Evolutionary conservation across 2,888 invertebrate genomes (phyloP), one percentile per base, ranked within the genome.

Genomic region (Lathronympha strigana): DNA sequence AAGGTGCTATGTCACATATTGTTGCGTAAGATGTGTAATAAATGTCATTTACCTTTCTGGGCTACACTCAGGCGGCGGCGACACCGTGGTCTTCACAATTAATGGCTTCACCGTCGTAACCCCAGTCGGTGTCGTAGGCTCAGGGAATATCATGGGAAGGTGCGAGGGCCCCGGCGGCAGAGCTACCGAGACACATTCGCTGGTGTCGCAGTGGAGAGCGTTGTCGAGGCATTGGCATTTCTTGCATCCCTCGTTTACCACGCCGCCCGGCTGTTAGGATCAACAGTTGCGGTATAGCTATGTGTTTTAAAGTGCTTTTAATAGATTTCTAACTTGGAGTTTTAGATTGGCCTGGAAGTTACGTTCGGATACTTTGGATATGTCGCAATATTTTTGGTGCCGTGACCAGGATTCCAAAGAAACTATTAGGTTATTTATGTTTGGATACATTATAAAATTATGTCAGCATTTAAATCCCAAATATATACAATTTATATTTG

Each of bases 171-270:
- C 81, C 0, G 69, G 62, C 0, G 58, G 76, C 1, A 75, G 68
- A 4, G 58, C 40, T n/a, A 80, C 68, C n/a, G 74, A 68, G 6
- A 82, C 73, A 71, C 95, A 95, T 1, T 84, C 81, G 19, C 78
- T 88, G 28, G 92, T 83, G 77, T 95, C 94, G 78, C 97, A 97
- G 50, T 94, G 93, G 67, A 95, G 94, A 21, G 92, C 93, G 84
- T 97, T 97, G 76, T 96, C 93, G 6, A 96, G 88, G 74, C 98
- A 98, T 73, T 97, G 97, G 76, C 97, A 98, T 13, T 94, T 92
- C 74, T 94, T 93, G 76, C 96, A 96, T 0, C 93, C 94, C 0
- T 94, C 94, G 13, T 84, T 74, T 2, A 93, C 81, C 0, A 95
- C 93, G 58, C 94, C 94, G 17, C 96, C 95, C 0, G 97, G 97